A percentile compares a stretch with the other conserved stretches of the same genome.
Conservation (phyloP, 1,140 invertebrate species). For the Leptestheria dahalacensis region DNA sequence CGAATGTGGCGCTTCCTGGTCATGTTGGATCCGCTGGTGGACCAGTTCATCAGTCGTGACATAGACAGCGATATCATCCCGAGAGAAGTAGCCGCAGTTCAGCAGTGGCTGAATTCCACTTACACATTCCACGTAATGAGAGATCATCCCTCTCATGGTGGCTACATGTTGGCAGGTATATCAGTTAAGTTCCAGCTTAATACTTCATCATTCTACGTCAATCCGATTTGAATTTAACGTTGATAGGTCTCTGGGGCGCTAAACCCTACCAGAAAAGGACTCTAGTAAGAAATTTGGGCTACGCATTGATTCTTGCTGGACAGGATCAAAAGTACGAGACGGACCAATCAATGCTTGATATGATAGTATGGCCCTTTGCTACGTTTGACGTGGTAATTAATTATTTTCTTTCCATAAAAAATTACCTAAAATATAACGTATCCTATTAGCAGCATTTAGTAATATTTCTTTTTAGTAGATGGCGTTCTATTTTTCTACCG, state of each 20-base stretch:
- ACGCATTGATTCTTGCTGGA: not conserved
- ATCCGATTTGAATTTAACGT: not conserved
- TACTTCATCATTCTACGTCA: not conserved
- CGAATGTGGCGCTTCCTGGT: slow-evolving; percentile 21
- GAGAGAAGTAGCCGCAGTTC: slow-evolving; percentile 20
- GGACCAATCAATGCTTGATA: slow-evolving; percentile 7
- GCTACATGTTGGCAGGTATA: slow-evolving; percentile 8
- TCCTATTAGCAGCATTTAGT: too few species aligned
- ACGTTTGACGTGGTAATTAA: slow-evolving; percentile 1
- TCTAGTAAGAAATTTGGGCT: not conserved
- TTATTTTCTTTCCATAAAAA: not conserved
- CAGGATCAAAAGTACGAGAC: slow-evolving; percentile 1
- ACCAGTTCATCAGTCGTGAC: slow-evolving; percentile 19
- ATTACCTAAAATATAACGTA: not conserved
- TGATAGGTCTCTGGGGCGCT: slow-evolving; percentile 12
- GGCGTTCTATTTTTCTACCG: too few species aligned
- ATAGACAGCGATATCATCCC: slow-evolving; percentile 17
- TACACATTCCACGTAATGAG: slow-evolving; percentile 21
- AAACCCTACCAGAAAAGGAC: not conserved
- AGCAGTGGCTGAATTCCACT: slow-evolving; percentile 20
- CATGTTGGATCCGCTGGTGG: slow-evolving; percentile 19
- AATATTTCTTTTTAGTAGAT: too few species aligned
- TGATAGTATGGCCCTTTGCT: slow-evolving; percentile 7
- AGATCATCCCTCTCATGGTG: slow-evolving; percentile 19
- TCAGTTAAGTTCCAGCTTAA: not conserved